These are phyloP conservation scores for Electrophaes corylata DNA, from an alignment of 2,888 invertebrate species.

Conservation along the genomic window DNA sequence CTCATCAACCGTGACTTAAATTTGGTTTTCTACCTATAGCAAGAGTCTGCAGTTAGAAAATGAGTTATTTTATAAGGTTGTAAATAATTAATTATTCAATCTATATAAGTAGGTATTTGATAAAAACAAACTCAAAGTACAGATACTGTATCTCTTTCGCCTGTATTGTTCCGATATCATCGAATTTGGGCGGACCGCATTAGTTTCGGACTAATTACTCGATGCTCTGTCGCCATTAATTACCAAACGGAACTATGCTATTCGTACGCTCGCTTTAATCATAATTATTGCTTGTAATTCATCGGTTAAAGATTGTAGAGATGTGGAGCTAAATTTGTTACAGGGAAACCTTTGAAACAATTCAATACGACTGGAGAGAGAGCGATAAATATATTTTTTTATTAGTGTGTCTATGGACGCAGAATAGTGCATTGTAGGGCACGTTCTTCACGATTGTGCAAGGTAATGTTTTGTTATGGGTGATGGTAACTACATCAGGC, in stretches of 20 bases:
- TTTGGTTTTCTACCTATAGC: too few species aligned
- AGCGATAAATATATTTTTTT: not conserved
- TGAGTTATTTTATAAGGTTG: too few species aligned
- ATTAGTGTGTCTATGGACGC: too few species aligned
- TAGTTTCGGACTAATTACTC: slow-evolving; percentile 54
- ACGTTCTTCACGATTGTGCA: too few species aligned
- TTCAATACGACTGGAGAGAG: too few species aligned
- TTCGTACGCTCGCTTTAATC: slow-evolving; percentile 35
- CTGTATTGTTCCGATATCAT: slow-evolving; percentile 21
- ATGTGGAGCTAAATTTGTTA: not conserved
- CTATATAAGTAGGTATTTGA: too few species aligned
- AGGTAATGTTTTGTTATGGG: too few species aligned
- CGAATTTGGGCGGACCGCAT: slow-evolving; percentile 40
- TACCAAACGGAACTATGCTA: slow-evolving; percentile 35
- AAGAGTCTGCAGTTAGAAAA: too few species aligned
- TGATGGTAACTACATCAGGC: too few species aligned
- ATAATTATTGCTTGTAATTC: slow-evolving; percentile 39
- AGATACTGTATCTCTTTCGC: not conserved
- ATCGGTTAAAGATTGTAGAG: slow-evolving; percentile 13
- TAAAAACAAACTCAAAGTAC: not conserved
- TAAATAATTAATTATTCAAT: too few species aligned
- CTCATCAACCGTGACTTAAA: too few species aligned
- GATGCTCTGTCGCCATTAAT: slow-evolving; percentile 46
- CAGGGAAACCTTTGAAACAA: not conserved
- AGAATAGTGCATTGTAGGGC: too few species aligned